Percentiles rank a stretch among this genome's conserved stretches.
Evolutionary conservation across 2,797 vertebrate species (phyloP).

Genomic region (Kryptopterus vitreolus): DNA sequence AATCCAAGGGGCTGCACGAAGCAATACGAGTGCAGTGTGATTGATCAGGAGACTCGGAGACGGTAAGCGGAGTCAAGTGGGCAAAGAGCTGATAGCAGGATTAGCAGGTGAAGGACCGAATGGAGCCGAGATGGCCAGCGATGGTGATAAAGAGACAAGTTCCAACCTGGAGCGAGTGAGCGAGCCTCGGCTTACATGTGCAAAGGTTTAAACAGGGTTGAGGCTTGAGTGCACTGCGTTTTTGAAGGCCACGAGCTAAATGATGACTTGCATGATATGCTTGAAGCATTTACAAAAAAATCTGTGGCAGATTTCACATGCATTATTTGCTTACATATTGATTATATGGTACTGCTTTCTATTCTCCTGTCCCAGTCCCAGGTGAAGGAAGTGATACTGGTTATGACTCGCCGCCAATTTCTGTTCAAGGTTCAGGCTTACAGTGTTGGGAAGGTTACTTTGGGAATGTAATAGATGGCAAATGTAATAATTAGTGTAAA

Average conservation of each 20-base stretch:
- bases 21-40: not conserved
- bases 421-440: too few relatives aligned
- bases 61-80: conserved; percentile 36
- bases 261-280: not conserved
- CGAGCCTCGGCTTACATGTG: conserved; percentile 17
- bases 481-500: too few relatives aligned
- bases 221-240: not conserved
- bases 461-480: too few relatives aligned
- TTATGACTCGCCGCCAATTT: too few relatives aligned
- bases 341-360: not conserved
- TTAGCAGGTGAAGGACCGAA: conserved; percentile 29
- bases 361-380: not conserved
- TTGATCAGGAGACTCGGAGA: not conserved
- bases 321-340: not conserved
- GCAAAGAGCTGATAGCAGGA: conserved; percentile 17
- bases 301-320: too few relatives aligned
- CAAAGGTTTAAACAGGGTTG: not conserved
- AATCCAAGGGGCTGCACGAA: too few relatives aligned
- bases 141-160: conserved; percentile 25
- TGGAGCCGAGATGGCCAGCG: conserved; percentile 40
- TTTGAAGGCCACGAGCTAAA: too few relatives aligned
- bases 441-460: too few relatives aligned
- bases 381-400: not conserved
- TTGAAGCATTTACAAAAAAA: too few relatives aligned
- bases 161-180: conserved; percentile 12